Percentiles rank a stretch among this genome's conserved stretches.
phyloP scores from a whole-genome alignment of 1,140 invertebrate genomes.

The Drosophila oshimai region DNA sequence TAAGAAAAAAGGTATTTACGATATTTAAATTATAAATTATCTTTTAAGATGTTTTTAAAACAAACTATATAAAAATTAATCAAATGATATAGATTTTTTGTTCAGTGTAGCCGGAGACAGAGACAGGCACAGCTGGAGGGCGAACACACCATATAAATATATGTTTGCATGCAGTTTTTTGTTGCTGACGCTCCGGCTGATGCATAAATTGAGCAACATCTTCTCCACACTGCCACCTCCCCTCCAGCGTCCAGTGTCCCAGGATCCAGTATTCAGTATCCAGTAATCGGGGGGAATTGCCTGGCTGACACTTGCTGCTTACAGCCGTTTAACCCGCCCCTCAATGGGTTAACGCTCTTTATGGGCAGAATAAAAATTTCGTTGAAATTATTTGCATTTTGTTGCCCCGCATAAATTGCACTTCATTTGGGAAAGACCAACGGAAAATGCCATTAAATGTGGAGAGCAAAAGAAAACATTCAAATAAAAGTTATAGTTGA shows the following conservation, averaged over 20 bases:
- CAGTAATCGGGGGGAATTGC: slow-evolving; percentile 60
- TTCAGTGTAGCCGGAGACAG: background rate
- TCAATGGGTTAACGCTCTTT: slow-evolving; percentile 54
- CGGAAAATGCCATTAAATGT: slow-evolving; percentile 9
- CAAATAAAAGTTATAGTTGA: slow-evolving; percentile 9
- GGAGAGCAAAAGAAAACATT: slow-evolving; percentile 11
- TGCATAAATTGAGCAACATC: slow-evolving; percentile 69
- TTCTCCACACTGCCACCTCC: background rate
- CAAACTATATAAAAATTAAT: too few relatives aligned
- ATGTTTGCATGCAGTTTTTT: slow-evolving; percentile 68
- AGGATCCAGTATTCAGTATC: background rate
- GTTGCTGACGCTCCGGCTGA: slow-evolving; percentile 24
- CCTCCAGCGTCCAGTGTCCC: too few relatives aligned
- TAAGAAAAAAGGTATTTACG: too few relatives aligned
- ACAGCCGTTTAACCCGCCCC: slow-evolving; percentile 68
- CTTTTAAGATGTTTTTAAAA: too few relatives aligned
- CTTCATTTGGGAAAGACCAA: slow-evolving; percentile 22
- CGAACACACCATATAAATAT: slow-evolving; percentile 70
- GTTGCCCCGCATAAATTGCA: slow-evolving; percentile 62
- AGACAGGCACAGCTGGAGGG: slow-evolving; percentile 50
- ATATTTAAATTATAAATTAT: too few relatives aligned
- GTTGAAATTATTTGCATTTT: slow-evolving; percentile 66
- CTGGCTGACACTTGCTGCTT: slow-evolving; percentile 70
- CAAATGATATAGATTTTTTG: too few relatives aligned
- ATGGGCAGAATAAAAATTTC: slow-evolving; percentile 47